Evolutionary conservation across 1,140 invertebrate species (phyloP).

Genomic region (Argopecten irradians): DNA sequence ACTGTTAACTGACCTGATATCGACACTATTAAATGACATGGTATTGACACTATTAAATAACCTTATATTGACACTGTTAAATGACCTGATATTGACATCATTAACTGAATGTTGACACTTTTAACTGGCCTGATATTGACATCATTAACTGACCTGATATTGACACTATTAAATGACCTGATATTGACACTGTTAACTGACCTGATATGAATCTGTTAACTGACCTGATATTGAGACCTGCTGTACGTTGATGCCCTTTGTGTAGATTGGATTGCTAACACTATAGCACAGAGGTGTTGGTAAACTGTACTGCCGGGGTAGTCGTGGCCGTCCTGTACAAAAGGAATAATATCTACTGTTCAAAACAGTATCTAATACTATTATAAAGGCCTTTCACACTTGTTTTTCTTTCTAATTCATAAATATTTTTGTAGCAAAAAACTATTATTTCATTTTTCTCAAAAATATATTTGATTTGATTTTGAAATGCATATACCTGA

Average conservation of each 20-base stretch:
- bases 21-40: no score
- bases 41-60: neutral
- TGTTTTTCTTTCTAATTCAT: no score
- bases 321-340: slow-evolving; percentile 35
- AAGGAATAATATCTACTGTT: no score
- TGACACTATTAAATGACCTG: neutral
- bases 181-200: neutral
- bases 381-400: no score
- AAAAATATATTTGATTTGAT: no score
- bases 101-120: neutral
- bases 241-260: slow-evolving; percentile 84
- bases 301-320: slow-evolving; percentile 69
- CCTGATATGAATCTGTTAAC: slow-evolving; percentile 4
- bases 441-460: no score
- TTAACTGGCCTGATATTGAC: neutral
- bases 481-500: no score
- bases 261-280: slow-evolving; percentile 81
- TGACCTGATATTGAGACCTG: slow-evolving; percentile 79
- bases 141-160: neutral
- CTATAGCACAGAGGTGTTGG: slow-evolving; percentile 72
- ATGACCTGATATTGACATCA: neutral
- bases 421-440: no score
- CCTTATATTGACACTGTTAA: neutral
- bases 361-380: no score
- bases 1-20: neutral